A percentile compares a stretch with the other conserved stretches of the same genome.
Evolutionary conservation across 2,888 invertebrate genomes (phyloP).

Genomic region (Ormyrus labotus): DNA sequence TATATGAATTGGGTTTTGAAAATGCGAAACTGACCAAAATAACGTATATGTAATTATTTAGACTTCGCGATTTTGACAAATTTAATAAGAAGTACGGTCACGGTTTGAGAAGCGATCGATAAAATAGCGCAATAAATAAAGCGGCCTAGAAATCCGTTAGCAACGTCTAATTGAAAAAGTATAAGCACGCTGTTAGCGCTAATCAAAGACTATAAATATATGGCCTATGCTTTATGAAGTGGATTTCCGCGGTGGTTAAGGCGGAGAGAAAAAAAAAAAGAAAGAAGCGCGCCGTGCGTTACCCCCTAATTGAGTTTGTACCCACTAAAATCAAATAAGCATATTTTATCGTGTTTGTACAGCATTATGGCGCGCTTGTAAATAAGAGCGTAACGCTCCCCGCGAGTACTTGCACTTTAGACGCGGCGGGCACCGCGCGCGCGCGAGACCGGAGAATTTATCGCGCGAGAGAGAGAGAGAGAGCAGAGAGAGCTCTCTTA

Average conservation of each 20-base stretch:
- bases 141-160: too few relatives aligned
- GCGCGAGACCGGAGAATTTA: slow-evolving; percentile 23
- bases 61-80: too few relatives aligned
- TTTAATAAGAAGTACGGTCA: too few relatives aligned
- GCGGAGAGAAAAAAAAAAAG: neutral
- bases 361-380: slow-evolving; percentile 35
- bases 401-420: neutral
- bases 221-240: slow-evolving; percentile 19
- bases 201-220: slow-evolving; percentile 42
- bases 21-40: too few relatives aligned
- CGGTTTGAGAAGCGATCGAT: too few relatives aligned
- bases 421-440: too few relatives aligned
- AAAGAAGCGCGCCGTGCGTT: neutral
- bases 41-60: too few relatives aligned
- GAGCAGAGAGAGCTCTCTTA: neutral
- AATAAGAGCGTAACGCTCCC: slow-evolving; percentile 24
- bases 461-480: slow-evolving; percentile 16
- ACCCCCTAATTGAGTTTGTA: slow-evolving; percentile 48
- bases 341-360: slow-evolving; percentile 40
- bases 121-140: too few relatives aligned
- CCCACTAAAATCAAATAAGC: slow-evolving; percentile 49
- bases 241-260: neutral
- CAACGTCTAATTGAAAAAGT: too few relatives aligned
- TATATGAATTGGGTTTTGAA: too few relatives aligned
- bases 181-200: slow-evolving; percentile 2